Conservation (phyloP, 1,140 invertebrate species). For the Gryon sp. region DNA sequence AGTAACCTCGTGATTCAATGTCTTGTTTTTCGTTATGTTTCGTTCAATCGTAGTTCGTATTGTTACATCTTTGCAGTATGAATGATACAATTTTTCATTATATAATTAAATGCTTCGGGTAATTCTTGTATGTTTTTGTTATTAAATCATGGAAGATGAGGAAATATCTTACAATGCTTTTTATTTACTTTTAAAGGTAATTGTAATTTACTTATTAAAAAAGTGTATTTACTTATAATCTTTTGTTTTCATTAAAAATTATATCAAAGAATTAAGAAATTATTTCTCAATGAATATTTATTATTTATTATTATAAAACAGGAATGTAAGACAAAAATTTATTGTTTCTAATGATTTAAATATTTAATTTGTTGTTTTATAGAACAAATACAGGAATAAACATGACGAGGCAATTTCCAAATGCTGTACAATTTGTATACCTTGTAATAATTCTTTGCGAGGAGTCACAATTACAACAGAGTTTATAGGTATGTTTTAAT, state of each 20-base stretch:
- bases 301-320: slow-evolving; percentile 4
- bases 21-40: slow-evolving; percentile 22
- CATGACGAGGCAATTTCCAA: slow-evolving; percentile 40
- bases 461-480: slow-evolving; percentile 39
- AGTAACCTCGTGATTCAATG: slow-evolving; percentile 20
- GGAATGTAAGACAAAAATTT: background rate
- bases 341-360: background rate
- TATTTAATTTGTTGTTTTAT: background rate
- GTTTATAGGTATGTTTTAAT: slow-evolving; percentile 47
- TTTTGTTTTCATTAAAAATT: slow-evolving; percentile 2
- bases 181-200: slow-evolving; percentile 46
- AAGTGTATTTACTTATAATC: too few species aligned
- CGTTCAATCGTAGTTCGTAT: slow-evolving; percentile 1
- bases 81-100: background rate
- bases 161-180: slow-evolving; percentile 40
- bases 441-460: slow-evolving; percentile 39
- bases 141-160: slow-evolving; percentile 32
- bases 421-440: slow-evolving; percentile 52
- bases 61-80: background rate
- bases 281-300: too few species aligned
- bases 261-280: slow-evolving; percentile 1
- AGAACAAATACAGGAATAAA: slow-evolving; percentile 48
- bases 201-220: too few species aligned
- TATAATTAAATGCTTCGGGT: background rate
- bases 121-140: slow-evolving; percentile 2